Evolutionary conservation across 2,797 vertebrate species (phyloP).

Genomic region (Chelon labrosus): DNA sequence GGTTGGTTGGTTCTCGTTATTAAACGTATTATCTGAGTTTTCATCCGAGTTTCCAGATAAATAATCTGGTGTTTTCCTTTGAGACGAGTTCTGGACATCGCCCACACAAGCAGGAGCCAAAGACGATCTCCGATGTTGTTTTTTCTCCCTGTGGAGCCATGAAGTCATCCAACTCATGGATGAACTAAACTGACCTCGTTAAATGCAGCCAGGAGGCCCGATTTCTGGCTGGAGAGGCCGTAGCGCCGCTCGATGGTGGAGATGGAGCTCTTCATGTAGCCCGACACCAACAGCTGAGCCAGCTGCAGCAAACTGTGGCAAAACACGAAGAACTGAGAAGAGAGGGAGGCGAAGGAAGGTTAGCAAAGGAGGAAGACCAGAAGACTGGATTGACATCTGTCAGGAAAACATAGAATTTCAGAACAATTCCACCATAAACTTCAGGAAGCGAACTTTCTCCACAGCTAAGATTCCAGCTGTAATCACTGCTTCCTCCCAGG

Average conservation of each 20-base stretch:
- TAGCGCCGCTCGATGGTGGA: constrained; percentile 96
- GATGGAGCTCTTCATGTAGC: constrained; percentile 95
- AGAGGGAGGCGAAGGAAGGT: background rate
- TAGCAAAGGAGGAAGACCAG: background rate
- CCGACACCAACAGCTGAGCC: constrained; percentile 91
- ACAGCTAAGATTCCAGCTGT: too few species aligned
- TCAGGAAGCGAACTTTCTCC: constrained; percentile 16
- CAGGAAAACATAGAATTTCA: background rate
- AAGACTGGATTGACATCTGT: background rate
- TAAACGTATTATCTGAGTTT: too few species aligned
- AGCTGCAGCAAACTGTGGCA: constrained; percentile 94
- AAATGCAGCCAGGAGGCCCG: constrained; percentile 91
- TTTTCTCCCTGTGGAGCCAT: too few species aligned
- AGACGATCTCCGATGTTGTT: too few species aligned
- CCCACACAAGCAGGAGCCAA: too few species aligned
- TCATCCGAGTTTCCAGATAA: too few species aligned
- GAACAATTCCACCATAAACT: constrained; percentile 49
- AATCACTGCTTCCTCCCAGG: too few species aligned
- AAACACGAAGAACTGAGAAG: constrained; percentile 91
- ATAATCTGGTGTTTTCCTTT: too few species aligned
- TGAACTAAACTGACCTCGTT: constrained; percentile 88
- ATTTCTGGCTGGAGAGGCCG: constrained; percentile 92
- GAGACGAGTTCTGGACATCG: too few species aligned
- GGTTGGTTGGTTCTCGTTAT: too few species aligned
- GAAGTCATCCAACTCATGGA: too few species aligned